phyloP scores from a whole-genome alignment of 2,888 invertebrate species.

The Apodemia mormo region DNA sequence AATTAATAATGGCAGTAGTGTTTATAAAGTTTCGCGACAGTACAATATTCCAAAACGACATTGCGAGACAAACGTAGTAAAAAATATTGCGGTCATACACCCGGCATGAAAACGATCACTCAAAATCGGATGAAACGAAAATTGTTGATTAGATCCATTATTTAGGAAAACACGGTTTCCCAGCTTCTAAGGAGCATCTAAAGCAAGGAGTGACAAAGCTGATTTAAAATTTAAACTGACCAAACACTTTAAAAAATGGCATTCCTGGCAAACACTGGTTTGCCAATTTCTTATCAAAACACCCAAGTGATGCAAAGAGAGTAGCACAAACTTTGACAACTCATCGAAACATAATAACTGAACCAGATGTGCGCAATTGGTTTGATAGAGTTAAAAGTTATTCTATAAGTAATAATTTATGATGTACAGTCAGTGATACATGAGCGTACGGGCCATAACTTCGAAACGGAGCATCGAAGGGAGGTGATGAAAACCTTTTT shows the following conservation, averaged over 20 bases:
- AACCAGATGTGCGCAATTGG: slow-evolving; percentile 21
- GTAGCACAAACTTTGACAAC: slow-evolving; percentile 10
- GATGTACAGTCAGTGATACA: background rate
- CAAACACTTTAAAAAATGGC: slow-evolving; percentile 41
- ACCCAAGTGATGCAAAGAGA: slow-evolving; percentile 3
- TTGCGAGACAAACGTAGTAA: slow-evolving; percentile 20
- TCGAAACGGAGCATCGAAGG: slow-evolving; percentile 2
- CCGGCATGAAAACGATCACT: slow-evolving; percentile 3
- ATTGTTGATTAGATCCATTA: slow-evolving; percentile 38
- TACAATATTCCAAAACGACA: slow-evolving; percentile 22
- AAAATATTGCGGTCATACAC: slow-evolving; percentile 8
- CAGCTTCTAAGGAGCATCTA: slow-evolving; percentile 37
- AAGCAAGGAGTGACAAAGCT: slow-evolving; percentile 32
- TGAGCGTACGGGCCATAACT: slow-evolving; percentile 14
- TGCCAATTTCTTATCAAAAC: slow-evolving; percentile 15
- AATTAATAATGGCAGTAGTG: slow-evolving; percentile 1
- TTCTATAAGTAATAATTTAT: slow-evolving; percentile 20
- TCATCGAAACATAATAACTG: slow-evolving; percentile 2
- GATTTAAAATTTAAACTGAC: slow-evolving; percentile 36
- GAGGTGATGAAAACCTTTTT: slow-evolving; percentile 12
- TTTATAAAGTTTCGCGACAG: slow-evolving; percentile 20
- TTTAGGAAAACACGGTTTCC: slow-evolving; percentile 36
- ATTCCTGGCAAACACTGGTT: slow-evolving; percentile 40
- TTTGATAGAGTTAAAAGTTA: slow-evolving; percentile 22
- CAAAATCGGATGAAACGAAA: slow-evolving; percentile 34